Percentiles rank a stretch among this genome's conserved stretches.
These are phyloP conservation scores for Athetis lepigone DNA, from an alignment of 2,888 invertebrate genomes.

Conservation along the genomic window DNA sequence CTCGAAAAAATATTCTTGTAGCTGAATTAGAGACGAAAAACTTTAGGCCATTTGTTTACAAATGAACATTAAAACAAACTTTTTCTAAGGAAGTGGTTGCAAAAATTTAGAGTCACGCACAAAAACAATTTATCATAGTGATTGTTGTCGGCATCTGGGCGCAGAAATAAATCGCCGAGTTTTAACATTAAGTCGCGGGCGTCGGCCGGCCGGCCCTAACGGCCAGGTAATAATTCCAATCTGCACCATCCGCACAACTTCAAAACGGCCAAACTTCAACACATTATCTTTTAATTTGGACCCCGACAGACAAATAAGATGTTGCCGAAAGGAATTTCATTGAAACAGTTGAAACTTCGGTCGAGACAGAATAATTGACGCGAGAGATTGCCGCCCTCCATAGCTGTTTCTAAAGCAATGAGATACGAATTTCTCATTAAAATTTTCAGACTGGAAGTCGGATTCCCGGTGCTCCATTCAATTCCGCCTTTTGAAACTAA, in stretches of 20 bases:
- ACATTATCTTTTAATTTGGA: slow-evolving; percentile 87
- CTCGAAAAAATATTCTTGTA: slow-evolving; percentile 49
- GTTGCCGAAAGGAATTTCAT: slow-evolving; percentile 75
- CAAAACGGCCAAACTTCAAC: slow-evolving; percentile 84
- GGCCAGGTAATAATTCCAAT: slow-evolving; percentile 88
- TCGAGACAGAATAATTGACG: slow-evolving; percentile 81
- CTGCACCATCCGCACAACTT: slow-evolving; percentile 81
- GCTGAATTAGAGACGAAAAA: slow-evolving; percentile 58
- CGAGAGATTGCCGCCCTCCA: slow-evolving; percentile 77
- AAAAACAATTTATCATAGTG: slow-evolving; percentile 82
- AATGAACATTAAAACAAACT: slow-evolving; percentile 65
- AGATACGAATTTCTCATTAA: slow-evolving; percentile 89
- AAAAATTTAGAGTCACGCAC: slow-evolving; percentile 78
- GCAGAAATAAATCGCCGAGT: slow-evolving; percentile 84
- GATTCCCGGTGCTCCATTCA: slow-evolving; percentile 82
- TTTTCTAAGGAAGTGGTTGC: slow-evolving; percentile 69
- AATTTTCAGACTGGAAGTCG: slow-evolving; percentile 83
- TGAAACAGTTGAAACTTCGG: slow-evolving; percentile 78
- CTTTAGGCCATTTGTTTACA: slow-evolving; percentile 59
- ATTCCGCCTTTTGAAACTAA: slow-evolving; percentile 87
- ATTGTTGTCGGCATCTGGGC: slow-evolving; percentile 86
- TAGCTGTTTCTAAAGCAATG: slow-evolving; percentile 81
- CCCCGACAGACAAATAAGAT: slow-evolving; percentile 82
- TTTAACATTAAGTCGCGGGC: slow-evolving; percentile 76
- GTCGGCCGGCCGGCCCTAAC: slow-evolving; percentile 62